Conservation (phyloP, 2,113 vertebrate genomes). For the Planiliza haematocheilus region DNA sequence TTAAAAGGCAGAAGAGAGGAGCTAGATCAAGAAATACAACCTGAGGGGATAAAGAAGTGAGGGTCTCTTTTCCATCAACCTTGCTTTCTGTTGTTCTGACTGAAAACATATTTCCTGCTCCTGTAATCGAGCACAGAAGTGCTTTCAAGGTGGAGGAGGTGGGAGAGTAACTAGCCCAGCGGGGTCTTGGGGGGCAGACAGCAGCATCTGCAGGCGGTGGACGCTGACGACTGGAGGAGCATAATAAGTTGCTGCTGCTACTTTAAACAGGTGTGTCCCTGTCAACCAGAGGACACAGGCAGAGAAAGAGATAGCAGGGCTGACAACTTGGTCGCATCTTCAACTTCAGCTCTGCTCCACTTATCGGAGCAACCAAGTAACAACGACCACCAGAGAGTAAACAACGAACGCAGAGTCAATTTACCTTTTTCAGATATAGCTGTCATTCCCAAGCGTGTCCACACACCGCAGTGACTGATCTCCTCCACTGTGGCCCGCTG, state of each 20-base stretch:
- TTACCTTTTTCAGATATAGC: constrained; percentile 57
- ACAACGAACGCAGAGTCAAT: constrained; percentile 48
- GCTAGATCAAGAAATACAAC: constrained; percentile 27
- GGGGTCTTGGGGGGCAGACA: constrained; percentile 41
- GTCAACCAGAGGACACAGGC: constrained; percentile 65
- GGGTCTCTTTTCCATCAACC: constrained; percentile 16
- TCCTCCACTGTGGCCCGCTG: constrained; percentile 28
- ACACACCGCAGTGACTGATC: constrained; percentile 55
- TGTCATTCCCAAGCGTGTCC: constrained; percentile 35
- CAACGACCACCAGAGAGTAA: constrained; percentile 53
- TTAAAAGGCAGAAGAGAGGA: background rate
- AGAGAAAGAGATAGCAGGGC: background rate
- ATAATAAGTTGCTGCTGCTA: constrained; percentile 58
- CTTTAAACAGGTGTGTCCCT: constrained; percentile 72
- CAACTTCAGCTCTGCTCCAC: constrained; percentile 36
- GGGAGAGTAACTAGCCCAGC: background rate
- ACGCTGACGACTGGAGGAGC: constrained; percentile 35
- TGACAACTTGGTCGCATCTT: constrained; percentile 25
- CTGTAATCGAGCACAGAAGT: constrained; percentile 40
- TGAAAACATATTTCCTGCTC: constrained; percentile 30
- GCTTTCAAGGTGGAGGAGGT: constrained; percentile 32
- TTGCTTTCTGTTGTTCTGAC: constrained; percentile 21
- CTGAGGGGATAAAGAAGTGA: constrained; percentile 1
- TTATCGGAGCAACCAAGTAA: constrained; percentile 54
- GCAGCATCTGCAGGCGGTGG: constrained; percentile 45